Percentiles rank a stretch among this genome's conserved stretches.
Evolutionary conservation across 2,888 invertebrate genomes (phyloP).

Genomic region (Drosophila pseudotalamancana): DNA sequence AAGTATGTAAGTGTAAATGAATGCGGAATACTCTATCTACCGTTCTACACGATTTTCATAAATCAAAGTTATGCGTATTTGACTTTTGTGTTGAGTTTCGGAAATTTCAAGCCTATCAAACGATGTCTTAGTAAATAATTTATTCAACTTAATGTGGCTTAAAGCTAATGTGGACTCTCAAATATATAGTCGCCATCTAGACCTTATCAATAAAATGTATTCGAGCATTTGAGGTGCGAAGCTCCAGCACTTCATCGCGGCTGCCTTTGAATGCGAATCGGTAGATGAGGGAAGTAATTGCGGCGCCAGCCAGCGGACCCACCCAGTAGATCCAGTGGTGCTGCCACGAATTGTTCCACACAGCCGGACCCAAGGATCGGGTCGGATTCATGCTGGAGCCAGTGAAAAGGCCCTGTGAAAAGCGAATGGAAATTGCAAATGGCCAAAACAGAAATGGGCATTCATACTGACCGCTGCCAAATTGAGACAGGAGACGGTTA

Average conservation of each 20-base stretch:
- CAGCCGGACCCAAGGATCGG: slow-evolving; percentile 88
- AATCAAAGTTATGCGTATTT: no score
- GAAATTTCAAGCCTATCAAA: no score
- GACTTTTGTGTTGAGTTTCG: no score
- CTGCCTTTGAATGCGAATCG: slow-evolving; percentile 76
- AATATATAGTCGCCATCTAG: neutral
- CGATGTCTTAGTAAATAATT: neutral
- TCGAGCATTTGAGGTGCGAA: slow-evolving; percentile 38
- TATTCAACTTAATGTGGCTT: slow-evolving; percentile 21
- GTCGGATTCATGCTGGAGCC: slow-evolving; percentile 90
- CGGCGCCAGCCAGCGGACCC: slow-evolving; percentile 86
- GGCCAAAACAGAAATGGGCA: neutral
- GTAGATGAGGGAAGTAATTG: slow-evolving; percentile 84
- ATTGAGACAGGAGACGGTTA: slow-evolving; percentile 87
- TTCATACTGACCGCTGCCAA: slow-evolving; percentile 86
- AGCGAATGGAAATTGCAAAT: neutral
- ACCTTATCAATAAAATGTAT: slow-evolving; percentile 52
- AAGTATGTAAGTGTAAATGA: no score
- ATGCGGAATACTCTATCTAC: no score
- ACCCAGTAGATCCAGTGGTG: slow-evolving; percentile 90
- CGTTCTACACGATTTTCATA: neutral
- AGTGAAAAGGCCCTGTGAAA: slow-evolving; percentile 83
- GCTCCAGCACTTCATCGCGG: slow-evolving; percentile 54
- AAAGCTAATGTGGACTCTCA: neutral
- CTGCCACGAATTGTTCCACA: slow-evolving; percentile 88